Evolutionary conservation across 2,888 invertebrate species (phyloP).

Genomic region (Philopedon plagiatum): DNA sequence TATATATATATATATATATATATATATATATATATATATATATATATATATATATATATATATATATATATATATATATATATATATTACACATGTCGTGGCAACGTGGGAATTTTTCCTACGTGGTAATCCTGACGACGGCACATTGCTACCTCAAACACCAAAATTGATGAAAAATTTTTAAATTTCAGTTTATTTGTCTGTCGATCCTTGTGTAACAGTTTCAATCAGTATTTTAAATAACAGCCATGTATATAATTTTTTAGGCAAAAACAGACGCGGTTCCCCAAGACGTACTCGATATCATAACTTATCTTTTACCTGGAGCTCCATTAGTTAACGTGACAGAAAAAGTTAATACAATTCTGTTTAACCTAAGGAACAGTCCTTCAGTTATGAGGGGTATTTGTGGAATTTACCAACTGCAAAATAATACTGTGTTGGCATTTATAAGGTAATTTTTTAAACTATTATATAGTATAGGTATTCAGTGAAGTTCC

Average conservation of each 20-base stretch:
- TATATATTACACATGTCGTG: too few species aligned
- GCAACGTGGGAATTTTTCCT: too few species aligned
- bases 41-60: too few species aligned
- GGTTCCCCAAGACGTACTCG: constrained; percentile 68
- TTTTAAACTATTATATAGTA: not conserved
- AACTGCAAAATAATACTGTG: constrained; percentile 71
- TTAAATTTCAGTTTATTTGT: too few species aligned
- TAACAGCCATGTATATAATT: too few species aligned
- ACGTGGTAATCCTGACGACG: too few species aligned
- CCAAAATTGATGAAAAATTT: too few species aligned
- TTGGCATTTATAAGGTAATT: constrained; percentile 80
- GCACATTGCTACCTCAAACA: too few species aligned
- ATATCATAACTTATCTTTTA: constrained; percentile 81
- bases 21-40: too few species aligned
- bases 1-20: too few species aligned
- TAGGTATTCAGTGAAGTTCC: too few species aligned
- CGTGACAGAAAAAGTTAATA: constrained; percentile 59
- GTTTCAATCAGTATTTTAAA: not conserved
- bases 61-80: not conserved
- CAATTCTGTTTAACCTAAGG: constrained; percentile 68
- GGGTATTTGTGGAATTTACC: constrained; percentile 71
- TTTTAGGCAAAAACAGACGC: constrained; percentile 56
- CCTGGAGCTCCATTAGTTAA: constrained; percentile 79
- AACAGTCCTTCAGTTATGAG: constrained; percentile 76
- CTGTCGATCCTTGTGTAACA: too few species aligned